Conservation (phyloP, 2,797 vertebrate species). For the Enteromius unitaeniatus region DNA sequence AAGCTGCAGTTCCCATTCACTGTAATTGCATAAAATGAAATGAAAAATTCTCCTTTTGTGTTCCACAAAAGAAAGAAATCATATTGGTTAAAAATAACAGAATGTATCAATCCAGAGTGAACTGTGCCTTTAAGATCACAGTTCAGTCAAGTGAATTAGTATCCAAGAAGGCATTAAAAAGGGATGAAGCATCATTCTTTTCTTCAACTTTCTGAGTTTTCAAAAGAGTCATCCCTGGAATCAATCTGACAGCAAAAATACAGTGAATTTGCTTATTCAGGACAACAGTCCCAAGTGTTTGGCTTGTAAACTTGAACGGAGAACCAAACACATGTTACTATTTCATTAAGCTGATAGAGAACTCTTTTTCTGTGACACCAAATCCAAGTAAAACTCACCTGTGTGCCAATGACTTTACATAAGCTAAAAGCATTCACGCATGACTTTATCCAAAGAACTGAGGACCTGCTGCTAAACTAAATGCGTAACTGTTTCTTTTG, state of each 20-base stretch:
- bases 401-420: slow-evolving; percentile 21
- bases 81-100: neutral
- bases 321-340: slow-evolving; percentile 4
- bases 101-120: neutral
- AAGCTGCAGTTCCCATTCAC: neutral
- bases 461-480: slow-evolving; percentile 21
- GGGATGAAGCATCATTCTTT: slow-evolving; percentile 31
- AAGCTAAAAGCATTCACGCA: slow-evolving; percentile 14
- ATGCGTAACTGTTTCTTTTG: slow-evolving; percentile 22
- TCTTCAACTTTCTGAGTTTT: slow-evolving; percentile 22
- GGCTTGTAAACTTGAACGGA: neutral
- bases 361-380: neutral
- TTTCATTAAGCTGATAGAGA: slow-evolving; percentile 7
- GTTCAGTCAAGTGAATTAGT: neutral
- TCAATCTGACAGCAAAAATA: slow-evolving; percentile 13
- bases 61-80: neutral
- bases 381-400: slow-evolving; percentile 17
- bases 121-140: slow-evolving; percentile 24
- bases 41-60: neutral
- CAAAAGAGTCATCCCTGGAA: slow-evolving; percentile 12
- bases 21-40: neutral
- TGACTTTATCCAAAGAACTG: neutral
- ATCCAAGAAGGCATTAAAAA: slow-evolving; percentile 12
- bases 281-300: slow-evolving; percentile 4
- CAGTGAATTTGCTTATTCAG: slow-evolving; percentile 37